Conservation (phyloP, 1,140 invertebrate species). For the Saccostrea cuccullata region DNA sequence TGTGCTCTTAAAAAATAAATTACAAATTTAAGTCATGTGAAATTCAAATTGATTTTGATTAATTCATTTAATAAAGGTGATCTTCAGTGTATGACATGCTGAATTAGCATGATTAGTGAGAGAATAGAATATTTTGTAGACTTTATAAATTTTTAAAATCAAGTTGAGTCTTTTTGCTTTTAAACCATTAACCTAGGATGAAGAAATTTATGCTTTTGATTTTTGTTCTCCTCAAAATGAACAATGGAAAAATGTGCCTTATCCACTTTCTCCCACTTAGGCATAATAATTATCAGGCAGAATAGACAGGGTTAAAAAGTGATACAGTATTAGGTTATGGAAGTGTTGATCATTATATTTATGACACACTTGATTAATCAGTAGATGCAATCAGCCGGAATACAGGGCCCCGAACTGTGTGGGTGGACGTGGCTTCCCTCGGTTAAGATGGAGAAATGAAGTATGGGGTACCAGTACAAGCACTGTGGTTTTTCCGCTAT, state of each 20-base stretch:
- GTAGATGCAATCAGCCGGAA: not conserved
- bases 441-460: not conserved
- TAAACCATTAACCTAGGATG: too few relatives aligned
- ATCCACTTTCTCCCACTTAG: not conserved
- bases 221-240: too few relatives aligned
- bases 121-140: too few relatives aligned
- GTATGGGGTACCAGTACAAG: not conserved
- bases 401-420: not conserved
- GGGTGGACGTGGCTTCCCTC: not conserved
- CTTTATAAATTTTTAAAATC: too few relatives aligned
- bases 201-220: too few relatives aligned
- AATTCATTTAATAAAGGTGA: too few relatives aligned
- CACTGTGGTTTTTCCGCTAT: not conserved
- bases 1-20: too few relatives aligned
- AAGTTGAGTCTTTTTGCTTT: too few relatives aligned
- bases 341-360: constrained; percentile 4
- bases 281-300: not conserved
- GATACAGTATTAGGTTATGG: not conserved
- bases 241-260: not conserved
- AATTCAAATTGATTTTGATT: too few relatives aligned
- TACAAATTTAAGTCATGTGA: too few relatives aligned
- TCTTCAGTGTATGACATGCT: too few relatives aligned
- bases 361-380: constrained; percentile 28
- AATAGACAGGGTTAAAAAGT: not conserved
- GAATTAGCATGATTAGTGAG: too few relatives aligned